These are phyloP conservation scores for Tiphia femorata DNA, from an alignment of 2,888 invertebrate genomes.

Conservation along the genomic window DNA sequence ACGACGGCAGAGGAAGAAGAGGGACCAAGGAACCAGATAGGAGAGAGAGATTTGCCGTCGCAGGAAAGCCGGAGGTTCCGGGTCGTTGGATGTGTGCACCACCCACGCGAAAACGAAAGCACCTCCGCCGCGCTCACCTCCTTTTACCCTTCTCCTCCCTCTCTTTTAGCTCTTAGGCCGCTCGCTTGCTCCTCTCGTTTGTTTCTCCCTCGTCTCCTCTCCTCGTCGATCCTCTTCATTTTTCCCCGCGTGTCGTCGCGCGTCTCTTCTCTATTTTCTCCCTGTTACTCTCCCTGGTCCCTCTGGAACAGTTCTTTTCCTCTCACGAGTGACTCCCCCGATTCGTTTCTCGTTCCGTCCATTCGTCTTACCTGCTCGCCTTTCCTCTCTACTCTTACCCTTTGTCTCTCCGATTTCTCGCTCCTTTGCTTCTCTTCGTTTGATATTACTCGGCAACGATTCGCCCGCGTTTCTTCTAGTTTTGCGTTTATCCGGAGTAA, in stretches of 20 bases:
- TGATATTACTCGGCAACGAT: no score
- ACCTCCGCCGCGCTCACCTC: conserved; percentile 19
- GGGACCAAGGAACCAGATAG: conserved; percentile 17
- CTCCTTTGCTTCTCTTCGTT: not conserved
- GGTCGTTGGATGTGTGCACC: conserved; percentile 54
- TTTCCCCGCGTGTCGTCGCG: no score
- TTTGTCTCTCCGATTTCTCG: not conserved
- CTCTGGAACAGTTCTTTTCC: no score
- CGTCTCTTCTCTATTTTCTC: no score
- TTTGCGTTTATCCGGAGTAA: no score
- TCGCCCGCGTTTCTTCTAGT: no score
- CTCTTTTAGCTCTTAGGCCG: not conserved
- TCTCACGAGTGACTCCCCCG: no score
- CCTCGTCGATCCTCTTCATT: not conserved
- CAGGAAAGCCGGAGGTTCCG: conserved; percentile 51
- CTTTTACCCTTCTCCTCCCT: no score
- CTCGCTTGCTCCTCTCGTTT: conserved; percentile 11
- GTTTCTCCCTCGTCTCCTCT: not conserved
- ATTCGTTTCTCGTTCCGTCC: not conserved
- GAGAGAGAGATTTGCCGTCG: conserved; percentile 33
- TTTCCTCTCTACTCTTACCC: not conserved
- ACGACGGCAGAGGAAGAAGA: conserved; percentile 10
- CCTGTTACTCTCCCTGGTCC: no score
- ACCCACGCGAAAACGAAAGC: conserved; percentile 52
- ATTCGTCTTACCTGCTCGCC: not conserved